Percentiles rank a stretch among this genome's conserved stretches.
These are phyloP conservation scores for Crypturellus undulatus DNA, from an alignment of 2,113 vertebrate genomes.

Conservation along the genomic window DNA sequence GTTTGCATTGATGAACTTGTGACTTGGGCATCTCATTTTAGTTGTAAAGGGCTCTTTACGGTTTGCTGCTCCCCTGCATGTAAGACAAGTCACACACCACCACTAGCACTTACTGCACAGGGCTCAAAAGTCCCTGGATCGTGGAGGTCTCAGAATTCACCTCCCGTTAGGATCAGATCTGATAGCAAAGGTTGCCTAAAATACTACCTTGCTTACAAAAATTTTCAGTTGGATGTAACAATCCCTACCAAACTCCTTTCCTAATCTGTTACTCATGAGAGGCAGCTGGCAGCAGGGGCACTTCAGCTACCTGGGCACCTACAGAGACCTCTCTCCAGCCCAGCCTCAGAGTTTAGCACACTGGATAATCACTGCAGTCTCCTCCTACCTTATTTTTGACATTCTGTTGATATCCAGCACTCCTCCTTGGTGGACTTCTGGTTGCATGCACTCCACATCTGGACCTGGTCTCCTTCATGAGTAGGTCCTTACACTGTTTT, in stretches of 20 bases:
- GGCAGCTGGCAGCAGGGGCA: neutral
- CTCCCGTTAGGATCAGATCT: neutral
- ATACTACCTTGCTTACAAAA: neutral
- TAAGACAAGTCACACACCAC: neutral
- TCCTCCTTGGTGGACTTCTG: neutral
- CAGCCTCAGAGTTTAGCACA: neutral
- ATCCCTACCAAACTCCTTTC: neutral
- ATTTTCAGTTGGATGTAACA: no score
- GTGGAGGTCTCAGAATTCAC: neutral
- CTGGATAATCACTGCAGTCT: neutral
- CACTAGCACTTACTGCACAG: neutral
- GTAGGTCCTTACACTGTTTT: neutral
- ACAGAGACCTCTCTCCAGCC: neutral
- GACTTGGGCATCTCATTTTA: neutral
- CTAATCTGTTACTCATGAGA: neutral
- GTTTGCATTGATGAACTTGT: neutral
- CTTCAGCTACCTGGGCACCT: neutral
- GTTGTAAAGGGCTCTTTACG: neutral
- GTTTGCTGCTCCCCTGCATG: neutral
- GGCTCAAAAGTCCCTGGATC: neutral
- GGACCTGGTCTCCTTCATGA: neutral
- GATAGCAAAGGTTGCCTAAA: neutral
- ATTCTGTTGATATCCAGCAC: neutral
- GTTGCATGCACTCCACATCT: fast-evolving
- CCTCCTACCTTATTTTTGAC: neutral